phyloP scores from a whole-genome alignment of 1,140 invertebrate genomes.

The Drosophila seguyi region DNA sequence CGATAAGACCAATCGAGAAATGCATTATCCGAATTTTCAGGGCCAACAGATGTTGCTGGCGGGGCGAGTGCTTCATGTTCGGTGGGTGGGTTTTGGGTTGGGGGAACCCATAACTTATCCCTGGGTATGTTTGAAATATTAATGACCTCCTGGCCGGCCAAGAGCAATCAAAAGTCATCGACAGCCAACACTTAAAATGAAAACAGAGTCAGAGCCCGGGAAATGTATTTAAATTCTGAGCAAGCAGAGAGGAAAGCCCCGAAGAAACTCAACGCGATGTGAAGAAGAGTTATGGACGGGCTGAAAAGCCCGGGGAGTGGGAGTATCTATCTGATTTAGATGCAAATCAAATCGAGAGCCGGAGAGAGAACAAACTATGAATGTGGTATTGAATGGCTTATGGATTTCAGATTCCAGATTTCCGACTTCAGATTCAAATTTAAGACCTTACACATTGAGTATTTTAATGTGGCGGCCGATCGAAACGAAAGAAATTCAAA shows the following conservation, averaged over 20 bases:
- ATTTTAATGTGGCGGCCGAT: conserved; percentile 75
- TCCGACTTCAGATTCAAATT: conserved; percentile 69
- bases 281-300: conserved; percentile 68
- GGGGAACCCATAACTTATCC: conserved; percentile 76
- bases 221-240: conserved; percentile 73
- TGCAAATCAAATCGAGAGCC: conserved; percentile 79
- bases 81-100: conserved; percentile 6
- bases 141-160: conserved; percentile 61
- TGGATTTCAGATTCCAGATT: conserved; percentile 76
- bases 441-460: conserved; percentile 84
- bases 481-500: conserved; percentile 73
- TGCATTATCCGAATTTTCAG: conserved; percentile 46
- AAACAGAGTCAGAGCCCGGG: conserved; percentile 42
- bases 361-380: conserved; percentile 72
- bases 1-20: conserved; percentile 47
- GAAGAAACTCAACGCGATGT: conserved; percentile 44
- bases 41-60: conserved; percentile 44
- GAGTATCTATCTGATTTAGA: conserved; percentile 80
- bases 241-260: conserved; percentile 62
- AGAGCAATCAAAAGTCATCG: conserved; percentile 56
- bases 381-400: conserved; percentile 82
- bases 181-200: conserved; percentile 77
- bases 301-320: conserved; percentile 37
- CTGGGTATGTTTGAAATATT: conserved; percentile 77
- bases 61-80: neutral